Evolutionary conservation across 2,113 vertebrate species (phyloP).

Genomic region (Speoplatyrhinus poulsoni): DNA sequence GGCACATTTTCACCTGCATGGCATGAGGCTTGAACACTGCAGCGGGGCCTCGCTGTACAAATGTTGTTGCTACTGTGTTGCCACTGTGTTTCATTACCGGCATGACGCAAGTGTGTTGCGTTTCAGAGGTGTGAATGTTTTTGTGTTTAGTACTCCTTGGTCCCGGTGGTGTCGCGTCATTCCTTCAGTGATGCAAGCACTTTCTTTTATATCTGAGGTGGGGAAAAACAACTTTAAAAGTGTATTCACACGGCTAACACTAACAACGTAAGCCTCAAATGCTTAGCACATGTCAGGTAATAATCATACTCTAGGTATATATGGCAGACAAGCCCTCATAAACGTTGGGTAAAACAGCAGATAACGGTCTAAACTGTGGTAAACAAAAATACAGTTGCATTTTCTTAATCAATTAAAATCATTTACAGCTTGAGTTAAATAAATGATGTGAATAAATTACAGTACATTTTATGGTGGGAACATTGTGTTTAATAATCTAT

Average conservation of each 20-base stretch:
- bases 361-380: too few species aligned
- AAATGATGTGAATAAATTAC: too few species aligned
- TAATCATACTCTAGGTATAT: slow-evolving; percentile 4
- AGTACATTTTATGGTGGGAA: too few species aligned
- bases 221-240: slow-evolving; percentile 24
- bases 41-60: slow-evolving; percentile 28
- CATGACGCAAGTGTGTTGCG: slow-evolving; percentile 59
- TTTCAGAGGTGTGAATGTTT: slow-evolving; percentile 47
- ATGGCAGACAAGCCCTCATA: slow-evolving; percentile 8
- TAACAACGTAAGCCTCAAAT: slow-evolving; percentile 17
- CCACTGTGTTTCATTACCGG: slow-evolving; percentile 52
- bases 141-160: slow-evolving; percentile 43
- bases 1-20: slow-evolving; percentile 67
- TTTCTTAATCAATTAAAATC: too few species aligned
- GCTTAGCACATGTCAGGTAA: slow-evolving; percentile 25
- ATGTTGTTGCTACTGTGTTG: slow-evolving; percentile 45
- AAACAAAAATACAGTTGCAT: too few species aligned
- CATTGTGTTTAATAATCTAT: too few species aligned
- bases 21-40: slow-evolving; percentile 29
- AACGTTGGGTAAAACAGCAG: neutral
- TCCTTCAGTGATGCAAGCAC: slow-evolving; percentile 54
- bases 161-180: slow-evolving; percentile 58
- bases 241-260: neutral
- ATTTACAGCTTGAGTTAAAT: too few species aligned
- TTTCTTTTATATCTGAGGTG: slow-evolving; percentile 39